A percentile compares a stretch with the other conserved stretches of the same genome.
Conservation (phyloP, 2,113 vertebrate species). For the Hipposideros armiger region DNA sequence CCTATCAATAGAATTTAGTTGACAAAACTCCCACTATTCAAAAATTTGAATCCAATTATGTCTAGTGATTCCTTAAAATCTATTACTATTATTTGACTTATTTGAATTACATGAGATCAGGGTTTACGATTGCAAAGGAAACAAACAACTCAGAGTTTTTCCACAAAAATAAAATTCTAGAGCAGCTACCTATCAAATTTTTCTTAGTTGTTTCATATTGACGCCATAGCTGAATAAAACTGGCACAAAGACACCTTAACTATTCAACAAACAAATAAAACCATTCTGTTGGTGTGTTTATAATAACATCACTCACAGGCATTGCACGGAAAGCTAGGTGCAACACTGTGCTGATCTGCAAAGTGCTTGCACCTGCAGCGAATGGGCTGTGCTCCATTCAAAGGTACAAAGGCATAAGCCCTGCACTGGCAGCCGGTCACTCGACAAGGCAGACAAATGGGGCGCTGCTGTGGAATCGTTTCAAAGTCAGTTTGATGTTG, state of each 20-base stretch:
- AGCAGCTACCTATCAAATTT: background rate
- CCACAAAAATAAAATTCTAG: background rate
- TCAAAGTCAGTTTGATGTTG: constrained; percentile 95
- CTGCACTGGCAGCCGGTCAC: constrained; percentile 88
- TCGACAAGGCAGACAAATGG: constrained; percentile 90
- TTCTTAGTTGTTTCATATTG: background rate
- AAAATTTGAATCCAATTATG: background rate
- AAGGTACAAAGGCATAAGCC: constrained; percentile 89
- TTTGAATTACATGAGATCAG: constrained; percentile 22
- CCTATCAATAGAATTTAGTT: background rate
- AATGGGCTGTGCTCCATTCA: constrained; percentile 88
- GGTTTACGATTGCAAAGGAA: background rate
- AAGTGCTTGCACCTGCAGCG: constrained; percentile 95
- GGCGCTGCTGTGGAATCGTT: constrained; percentile 88
- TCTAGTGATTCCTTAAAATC: constrained; percentile 25
- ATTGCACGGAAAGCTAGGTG: constrained; percentile 85
- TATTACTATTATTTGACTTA: constrained; percentile 11
- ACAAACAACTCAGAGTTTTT: background rate
- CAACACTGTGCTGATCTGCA: constrained; percentile 90
- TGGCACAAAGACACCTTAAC: constrained; percentile 23
- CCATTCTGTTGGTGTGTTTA: background rate
- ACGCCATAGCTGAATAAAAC: constrained; percentile 1
- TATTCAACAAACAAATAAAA: background rate
- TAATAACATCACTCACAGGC: constrained; percentile 89
- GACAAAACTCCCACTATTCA: background rate